Evolutionary conservation across 37 sponge, comb jelly and placozoan genomes (phyloP).

Genomic region (Bolinopsis microptera): DNA sequence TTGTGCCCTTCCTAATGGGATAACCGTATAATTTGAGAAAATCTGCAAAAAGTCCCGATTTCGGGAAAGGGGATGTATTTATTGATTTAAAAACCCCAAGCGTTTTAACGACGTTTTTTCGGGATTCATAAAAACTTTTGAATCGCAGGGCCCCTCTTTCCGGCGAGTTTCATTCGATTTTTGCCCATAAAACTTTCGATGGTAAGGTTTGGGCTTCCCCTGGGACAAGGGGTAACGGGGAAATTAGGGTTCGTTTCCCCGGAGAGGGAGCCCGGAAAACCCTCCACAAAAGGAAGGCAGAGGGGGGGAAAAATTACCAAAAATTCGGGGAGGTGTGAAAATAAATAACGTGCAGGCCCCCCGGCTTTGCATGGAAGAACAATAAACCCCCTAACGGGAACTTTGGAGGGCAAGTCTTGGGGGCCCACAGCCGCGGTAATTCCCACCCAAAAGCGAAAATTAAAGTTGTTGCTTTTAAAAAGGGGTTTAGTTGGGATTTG

Average conservation of each 20-base stretch:
- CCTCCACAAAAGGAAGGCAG: constrained; percentile 89
- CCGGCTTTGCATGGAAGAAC: constrained; percentile 70
- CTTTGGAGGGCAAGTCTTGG: constrained; percentile 90
- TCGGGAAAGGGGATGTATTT: constrained; percentile 85
- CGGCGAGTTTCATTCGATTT: constrained; percentile 82
- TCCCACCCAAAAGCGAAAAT: constrained; percentile 89
- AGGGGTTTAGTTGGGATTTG: constrained; percentile 86
- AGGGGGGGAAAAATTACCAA: constrained; percentile 88
- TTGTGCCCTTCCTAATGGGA: constrained; percentile 76
- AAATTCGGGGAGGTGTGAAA: constrained; percentile 88
- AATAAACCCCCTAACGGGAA: constrained; percentile 80
- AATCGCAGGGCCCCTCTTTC: constrained; percentile 80
- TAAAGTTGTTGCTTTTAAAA: constrained; percentile 87
- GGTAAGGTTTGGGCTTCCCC: constrained; percentile 84
- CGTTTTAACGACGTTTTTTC: constrained; percentile 67
- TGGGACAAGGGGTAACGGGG: constrained; percentile 83
- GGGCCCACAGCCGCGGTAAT: constrained; percentile 91
- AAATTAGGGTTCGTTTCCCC: constrained; percentile 85
- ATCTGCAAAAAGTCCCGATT: constrained; percentile 80
- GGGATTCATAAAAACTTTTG: constrained; percentile 87
- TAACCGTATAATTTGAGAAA: constrained; percentile 85
- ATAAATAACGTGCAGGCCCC: constrained; percentile 82
- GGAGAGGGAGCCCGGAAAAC: constrained; percentile 84
- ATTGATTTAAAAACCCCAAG: constrained; percentile 82
- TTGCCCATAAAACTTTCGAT: constrained; percentile 84